Percentiles rank a stretch among this genome's conserved stretches.
phyloP scores from a whole-genome alignment of 2,113 vertebrate genomes.

The Pseudopodoces humilis region DNA sequence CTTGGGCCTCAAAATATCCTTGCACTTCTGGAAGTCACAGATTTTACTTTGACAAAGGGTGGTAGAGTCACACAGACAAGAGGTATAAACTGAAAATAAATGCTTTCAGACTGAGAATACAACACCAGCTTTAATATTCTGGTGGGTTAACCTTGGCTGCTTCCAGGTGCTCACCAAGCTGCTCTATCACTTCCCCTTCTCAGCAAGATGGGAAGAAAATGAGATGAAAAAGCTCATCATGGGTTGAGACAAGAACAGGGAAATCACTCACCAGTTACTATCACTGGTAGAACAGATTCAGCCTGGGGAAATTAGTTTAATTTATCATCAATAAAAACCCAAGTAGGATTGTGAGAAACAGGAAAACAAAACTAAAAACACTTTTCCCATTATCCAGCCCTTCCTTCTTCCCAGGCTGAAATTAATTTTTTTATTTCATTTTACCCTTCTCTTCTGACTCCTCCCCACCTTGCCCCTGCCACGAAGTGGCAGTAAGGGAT shows the following conservation, averaged over 20 bases:
- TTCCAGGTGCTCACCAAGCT: background rate
- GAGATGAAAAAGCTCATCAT: background rate
- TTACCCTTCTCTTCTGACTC: background rate
- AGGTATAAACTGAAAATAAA: background rate
- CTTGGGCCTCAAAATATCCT: background rate
- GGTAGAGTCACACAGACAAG: background rate
- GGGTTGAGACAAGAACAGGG: background rate
- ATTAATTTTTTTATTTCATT: background rate
- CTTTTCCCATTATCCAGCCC: background rate
- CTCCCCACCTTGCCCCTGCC: background rate
- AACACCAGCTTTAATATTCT: background rate
- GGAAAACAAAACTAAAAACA: background rate
- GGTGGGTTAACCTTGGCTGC: background rate
- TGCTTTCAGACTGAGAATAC: background rate
- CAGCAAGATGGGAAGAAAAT: background rate
- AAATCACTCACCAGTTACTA: background rate
- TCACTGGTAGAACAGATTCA: background rate
- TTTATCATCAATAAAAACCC: background rate
- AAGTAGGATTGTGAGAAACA: background rate
- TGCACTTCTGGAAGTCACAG: background rate
- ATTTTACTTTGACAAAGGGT: background rate
- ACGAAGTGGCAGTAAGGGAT: background rate
- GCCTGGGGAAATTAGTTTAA: background rate
- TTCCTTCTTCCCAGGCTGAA: background rate
- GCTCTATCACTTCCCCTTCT: background rate